Percentiles rank a stretch among this genome's conserved stretches.
Evolutionary conservation across 2,113 vertebrate genomes (phyloP).

Genomic region (Calonectris borealis): DNA sequence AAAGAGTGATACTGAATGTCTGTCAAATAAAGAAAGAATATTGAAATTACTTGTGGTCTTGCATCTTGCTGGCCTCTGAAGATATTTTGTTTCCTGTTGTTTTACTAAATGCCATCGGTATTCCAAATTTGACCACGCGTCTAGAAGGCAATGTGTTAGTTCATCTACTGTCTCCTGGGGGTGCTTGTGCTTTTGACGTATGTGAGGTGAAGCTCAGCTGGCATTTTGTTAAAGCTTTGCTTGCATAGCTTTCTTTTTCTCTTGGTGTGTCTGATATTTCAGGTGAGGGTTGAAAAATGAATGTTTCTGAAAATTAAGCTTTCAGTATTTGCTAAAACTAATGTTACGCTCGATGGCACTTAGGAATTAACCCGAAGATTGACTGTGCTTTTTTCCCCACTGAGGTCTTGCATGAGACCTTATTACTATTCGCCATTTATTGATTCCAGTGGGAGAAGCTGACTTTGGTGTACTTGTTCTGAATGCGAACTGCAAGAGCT

Average conservation of each 20-base stretch:
- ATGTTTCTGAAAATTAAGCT: not conserved
- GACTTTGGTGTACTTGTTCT: not conserved
- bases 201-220: not conserved
- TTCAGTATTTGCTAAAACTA: not conserved
- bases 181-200: not conserved
- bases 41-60: not conserved
- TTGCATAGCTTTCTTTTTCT: not conserved
- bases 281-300: not conserved
- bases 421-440: not conserved
- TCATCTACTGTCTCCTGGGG: not conserved
- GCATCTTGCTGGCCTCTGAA: not conserved
- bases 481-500: not conserved
- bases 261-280: not conserved
- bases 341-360: not conserved
- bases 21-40: not conserved
- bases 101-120: not conserved
- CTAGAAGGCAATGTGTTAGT: not conserved
- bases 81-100: not conserved
- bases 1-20: not conserved
- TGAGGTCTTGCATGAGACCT: not conserved
- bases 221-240: not conserved
- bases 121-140: fast-evolving
- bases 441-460: not conserved
- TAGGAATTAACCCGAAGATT: not conserved
- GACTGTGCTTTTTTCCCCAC: not conserved